Evolutionary conservation across 2,888 invertebrate genomes (phyloP), one percentile per base, ranked within the genome.

Genomic region (Erebia ligea): DNA sequence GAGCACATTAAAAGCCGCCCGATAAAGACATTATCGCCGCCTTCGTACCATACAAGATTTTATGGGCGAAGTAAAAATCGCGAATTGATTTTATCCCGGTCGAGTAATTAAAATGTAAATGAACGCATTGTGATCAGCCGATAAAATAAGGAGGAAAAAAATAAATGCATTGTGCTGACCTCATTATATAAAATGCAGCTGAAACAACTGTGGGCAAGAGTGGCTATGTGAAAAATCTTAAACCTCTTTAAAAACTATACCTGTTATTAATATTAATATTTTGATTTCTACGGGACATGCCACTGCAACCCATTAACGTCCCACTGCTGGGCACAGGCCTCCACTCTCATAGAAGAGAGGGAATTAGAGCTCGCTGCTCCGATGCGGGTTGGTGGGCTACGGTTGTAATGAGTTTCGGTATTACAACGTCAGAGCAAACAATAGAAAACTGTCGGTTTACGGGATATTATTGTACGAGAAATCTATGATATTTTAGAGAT

Each of bases 41-140:
- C 69, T 68, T 75, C 75, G 74, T 71, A 68, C 75, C 73, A 75
- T 72, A 77, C 73, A 76, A 72, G 76, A 77, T 77, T 76, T 79
- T 76, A 78, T 76, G 75, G 73, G 65, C 58, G 77, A 80, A 75
- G 78, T 80, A 77, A 80, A 81, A 83, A 83, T 82, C 76, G 81
- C 75, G 78, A 83, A 86, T 85, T 84, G 83, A 87, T 87, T 87
- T 84, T 83, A 82, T 80, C 80, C 77, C 75, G 75, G 75, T 75
- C 74, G 79, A 79, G 85, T 84, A 87, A 89, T 90, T 89, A 89
- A 89, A 85, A 90, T 90, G 89, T 80, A 85, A 90, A 90, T 88
- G 76, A 86, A 83, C 72, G 75, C 81, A 81, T 85, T 84, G 80
- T 82, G 74, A 72, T 69, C 70, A 73, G 77, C 77, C 73, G 76